Evolutionary conservation across 2,113 vertebrate species (phyloP).

Genomic region (Anguilla japonica): DNA sequence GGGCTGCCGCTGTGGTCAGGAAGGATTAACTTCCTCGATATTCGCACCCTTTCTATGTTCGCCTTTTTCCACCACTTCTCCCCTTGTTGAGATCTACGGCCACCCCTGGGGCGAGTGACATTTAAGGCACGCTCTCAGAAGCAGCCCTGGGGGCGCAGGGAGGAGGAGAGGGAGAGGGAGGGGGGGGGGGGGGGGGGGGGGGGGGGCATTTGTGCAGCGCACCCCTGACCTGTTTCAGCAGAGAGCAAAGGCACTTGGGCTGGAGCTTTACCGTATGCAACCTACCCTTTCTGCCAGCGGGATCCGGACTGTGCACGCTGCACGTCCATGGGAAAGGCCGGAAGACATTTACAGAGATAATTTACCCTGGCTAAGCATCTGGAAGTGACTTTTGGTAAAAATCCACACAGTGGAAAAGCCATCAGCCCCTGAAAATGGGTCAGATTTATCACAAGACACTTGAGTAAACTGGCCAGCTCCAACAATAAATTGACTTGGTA

Average conservation of each 20-base stretch:
- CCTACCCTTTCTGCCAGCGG: neutral
- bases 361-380: neutral
- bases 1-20: slow-evolving; percentile 29
- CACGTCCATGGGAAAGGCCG: slow-evolving; percentile 17
- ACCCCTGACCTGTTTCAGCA: slow-evolving; percentile 38
- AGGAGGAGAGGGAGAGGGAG: slow-evolving; percentile 21
- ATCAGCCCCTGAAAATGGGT: neutral
- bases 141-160: slow-evolving; percentile 42
- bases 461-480: neutral
- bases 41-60: neutral
- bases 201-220: slow-evolving; percentile 33
- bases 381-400: neutral
- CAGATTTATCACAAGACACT: neutral
- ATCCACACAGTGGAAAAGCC: neutral
- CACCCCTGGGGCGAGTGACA: slow-evolving; percentile 51
- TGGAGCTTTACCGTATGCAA: slow-evolving; percentile 18
- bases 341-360: neutral
- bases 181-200: slow-evolving; percentile 16
- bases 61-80: slow-evolving; percentile 32
- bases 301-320: slow-evolving; percentile 12
- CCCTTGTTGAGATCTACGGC: slow-evolving; percentile 48
- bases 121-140: slow-evolving; percentile 51
- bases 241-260: slow-evolving; percentile 1
- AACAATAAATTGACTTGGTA: neutral
- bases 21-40: slow-evolving; percentile 27